Evolutionary conservation across 2,797 vertebrate genomes (phyloP).

Genomic region (Cacajao melanocephalus): DNA sequence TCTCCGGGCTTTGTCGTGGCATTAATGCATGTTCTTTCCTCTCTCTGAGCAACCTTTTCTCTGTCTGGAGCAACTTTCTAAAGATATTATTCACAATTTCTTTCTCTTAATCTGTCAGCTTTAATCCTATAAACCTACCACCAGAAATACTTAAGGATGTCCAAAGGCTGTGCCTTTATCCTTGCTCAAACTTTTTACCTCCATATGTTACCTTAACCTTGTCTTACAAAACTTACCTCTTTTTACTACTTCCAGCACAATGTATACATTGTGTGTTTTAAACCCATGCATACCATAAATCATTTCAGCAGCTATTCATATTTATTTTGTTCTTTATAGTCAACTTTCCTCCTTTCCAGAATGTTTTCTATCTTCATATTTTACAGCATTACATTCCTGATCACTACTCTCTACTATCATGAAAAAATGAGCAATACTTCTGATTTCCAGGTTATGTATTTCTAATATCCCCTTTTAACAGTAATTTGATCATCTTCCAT

Average conservation of each 20-base stretch:
- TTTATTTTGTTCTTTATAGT: neutral
- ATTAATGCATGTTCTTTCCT: neutral
- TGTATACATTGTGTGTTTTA: neutral
- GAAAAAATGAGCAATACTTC: neutral
- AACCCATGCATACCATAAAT: neutral
- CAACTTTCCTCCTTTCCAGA: neutral
- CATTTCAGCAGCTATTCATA: neutral
- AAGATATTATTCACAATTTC: neutral
- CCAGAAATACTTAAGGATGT: neutral
- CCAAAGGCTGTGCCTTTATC: neutral
- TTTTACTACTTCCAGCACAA: neutral
- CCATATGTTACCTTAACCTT: neutral
- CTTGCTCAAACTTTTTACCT: neutral
- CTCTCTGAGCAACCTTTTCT: neutral
- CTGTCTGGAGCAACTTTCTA: neutral
- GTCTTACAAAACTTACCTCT: neutral
- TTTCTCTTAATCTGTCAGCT: neutral
- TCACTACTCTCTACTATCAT: neutral
- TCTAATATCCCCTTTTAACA: neutral
- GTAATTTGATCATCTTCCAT: neutral
- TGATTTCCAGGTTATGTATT: neutral
- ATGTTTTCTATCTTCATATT: neutral
- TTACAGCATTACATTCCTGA: neutral
- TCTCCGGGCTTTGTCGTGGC: neutral
- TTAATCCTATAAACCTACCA: neutral